phyloP scores from a whole-genome alignment of 2,888 invertebrate genomes.

The Apotomis capreana region DNA sequence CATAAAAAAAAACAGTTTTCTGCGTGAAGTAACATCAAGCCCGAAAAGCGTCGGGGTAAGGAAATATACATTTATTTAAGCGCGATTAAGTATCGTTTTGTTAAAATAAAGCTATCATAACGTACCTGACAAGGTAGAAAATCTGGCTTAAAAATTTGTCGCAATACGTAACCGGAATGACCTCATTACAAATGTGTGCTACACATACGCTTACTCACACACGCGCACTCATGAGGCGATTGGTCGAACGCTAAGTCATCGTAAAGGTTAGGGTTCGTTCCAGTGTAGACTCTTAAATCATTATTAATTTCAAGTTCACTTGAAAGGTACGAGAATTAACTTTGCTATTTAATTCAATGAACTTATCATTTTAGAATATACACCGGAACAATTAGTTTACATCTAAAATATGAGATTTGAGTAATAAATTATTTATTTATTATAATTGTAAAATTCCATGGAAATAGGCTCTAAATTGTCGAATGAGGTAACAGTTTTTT shows the following conservation, averaged over 20 bases:
- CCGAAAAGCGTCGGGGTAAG: too few relatives aligned
- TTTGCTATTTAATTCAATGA: too few relatives aligned
- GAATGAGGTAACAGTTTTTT: too few relatives aligned
- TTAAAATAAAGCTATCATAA: too few relatives aligned
- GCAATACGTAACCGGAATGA: background rate
- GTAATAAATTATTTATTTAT: constrained; percentile 15
- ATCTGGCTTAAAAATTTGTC: background rate
- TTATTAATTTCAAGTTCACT: background rate
- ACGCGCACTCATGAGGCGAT: constrained; percentile 35
- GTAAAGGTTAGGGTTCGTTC: constrained; percentile 17
- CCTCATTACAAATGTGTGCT: constrained; percentile 10
- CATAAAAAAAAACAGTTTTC: too few relatives aligned
- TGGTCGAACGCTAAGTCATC: constrained; percentile 32
- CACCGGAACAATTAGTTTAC: constrained; percentile 17
- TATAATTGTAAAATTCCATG: too few relatives aligned
- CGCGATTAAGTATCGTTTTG: too few relatives aligned
- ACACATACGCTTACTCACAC: constrained; percentile 37
- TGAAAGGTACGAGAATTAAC: background rate
- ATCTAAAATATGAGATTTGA: background rate
- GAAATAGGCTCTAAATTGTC: too few relatives aligned
- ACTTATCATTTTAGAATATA: background rate
- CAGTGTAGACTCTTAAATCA: constrained; percentile 19
- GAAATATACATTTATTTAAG: too few relatives aligned
- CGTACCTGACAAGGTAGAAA: too few relatives aligned
- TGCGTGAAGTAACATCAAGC: too few relatives aligned